phyloP scores from a whole-genome alignment of 2,797 vertebrate genomes.

The Platalea minor region DNA sequence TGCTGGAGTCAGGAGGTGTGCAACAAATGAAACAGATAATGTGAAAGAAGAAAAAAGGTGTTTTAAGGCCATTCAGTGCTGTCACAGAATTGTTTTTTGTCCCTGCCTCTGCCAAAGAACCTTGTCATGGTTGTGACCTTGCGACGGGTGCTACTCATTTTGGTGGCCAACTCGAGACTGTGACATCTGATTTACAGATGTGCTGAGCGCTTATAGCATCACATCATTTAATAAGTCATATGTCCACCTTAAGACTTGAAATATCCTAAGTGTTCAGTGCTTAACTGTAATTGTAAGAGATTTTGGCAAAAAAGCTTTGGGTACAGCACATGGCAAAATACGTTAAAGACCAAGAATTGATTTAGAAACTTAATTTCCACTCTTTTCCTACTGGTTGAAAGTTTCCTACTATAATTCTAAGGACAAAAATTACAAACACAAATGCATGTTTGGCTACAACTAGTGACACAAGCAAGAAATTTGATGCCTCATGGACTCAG shows the following conservation, averaged over 20 bases:
- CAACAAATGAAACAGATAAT: not conserved
- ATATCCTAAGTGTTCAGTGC: not conserved
- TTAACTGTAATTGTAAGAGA: not conserved
- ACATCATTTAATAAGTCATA: not conserved
- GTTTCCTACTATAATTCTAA: not conserved
- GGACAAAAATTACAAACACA: not conserved
- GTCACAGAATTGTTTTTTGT: not conserved
- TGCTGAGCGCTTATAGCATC: not conserved
- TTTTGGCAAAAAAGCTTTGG: not conserved
- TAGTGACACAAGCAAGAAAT: not conserved
- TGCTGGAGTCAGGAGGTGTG: not conserved
- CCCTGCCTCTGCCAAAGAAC: not conserved
- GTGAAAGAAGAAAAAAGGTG: not conserved
- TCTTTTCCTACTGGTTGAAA: not conserved
- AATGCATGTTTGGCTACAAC: fast-evolving
- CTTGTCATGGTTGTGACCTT: not conserved
- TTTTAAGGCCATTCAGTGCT: not conserved
- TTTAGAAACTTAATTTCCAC: not conserved
- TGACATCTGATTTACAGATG: not conserved
- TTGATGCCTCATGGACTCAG: not conserved
- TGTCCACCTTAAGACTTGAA: not conserved
- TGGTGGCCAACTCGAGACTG: not conserved
- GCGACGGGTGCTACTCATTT: not conserved
- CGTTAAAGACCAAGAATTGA: not conserved
- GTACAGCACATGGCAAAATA: not conserved